Base-by-base conservation (phyloP, 2,113 vertebrate genomes). In the Clupea harengus region DNA sequence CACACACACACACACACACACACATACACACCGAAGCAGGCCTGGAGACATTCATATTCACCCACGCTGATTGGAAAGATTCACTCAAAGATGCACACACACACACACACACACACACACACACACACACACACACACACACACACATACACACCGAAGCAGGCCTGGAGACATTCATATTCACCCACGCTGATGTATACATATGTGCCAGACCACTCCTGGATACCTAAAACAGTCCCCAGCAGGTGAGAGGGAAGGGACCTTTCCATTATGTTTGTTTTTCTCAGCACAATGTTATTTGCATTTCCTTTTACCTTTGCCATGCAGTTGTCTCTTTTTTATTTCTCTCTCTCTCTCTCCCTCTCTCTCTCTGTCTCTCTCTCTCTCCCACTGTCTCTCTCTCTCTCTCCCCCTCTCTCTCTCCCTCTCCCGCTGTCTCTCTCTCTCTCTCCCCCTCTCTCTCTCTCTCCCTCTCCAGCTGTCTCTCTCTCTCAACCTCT, bases 1-100 rank as follows among this genome's bases (percentile, higher is more conserved):
- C 45, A 81, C 13, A 72, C 80, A 81, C 82, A 85, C 72, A 85
- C 81, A 78, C 45, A 85, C 20, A 83, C 45, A 57, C 78, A 82
- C 57, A 64, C 57, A 60, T 6, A 60, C 57, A 60, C 57, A 60
- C n/a, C n/a, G n/a, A n/a, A n/a, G n/a, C n/a, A n/a, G n/a, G n/a
- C n/a, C n/a, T n/a, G n/a, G n/a, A 17, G 22, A 57, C 54, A 57
- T 5, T 18, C 54, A 57, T 17, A 18, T 3, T 18, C 54, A 57
- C 8, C 17, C 54, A 57, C n/a, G n/a, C n/a, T n/a, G n/a, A n/a
- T n/a, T n/a, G n/a, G n/a, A n/a, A 54, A 17, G 18, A 64, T 8
- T 22, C 22, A 64, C 57, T 22, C 57, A 64, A 22, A 64, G 18
- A 64, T n/a, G 22, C 2, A 22, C 57, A n/a, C 18, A 7, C 17